A percentile compares a stretch with the other conserved stretches of the same genome.
These are phyloP conservation scores for Macropodus opercularis DNA, from an alignment of 2,797 vertebrate species.

Conservation along the genomic window DNA sequence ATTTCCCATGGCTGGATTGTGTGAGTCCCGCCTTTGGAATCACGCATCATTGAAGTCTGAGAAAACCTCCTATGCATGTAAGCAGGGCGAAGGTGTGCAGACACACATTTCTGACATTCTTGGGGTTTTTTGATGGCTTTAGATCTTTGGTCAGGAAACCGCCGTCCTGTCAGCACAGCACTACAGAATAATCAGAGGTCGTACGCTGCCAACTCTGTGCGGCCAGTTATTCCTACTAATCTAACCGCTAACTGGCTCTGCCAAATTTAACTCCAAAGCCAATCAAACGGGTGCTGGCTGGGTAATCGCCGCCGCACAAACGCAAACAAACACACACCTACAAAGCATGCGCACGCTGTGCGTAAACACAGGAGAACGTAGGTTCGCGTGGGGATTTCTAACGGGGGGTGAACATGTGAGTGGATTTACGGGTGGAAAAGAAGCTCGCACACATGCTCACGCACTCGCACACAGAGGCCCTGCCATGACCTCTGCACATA, in stretches of 20 bases:
- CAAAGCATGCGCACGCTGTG: neutral
- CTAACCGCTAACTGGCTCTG: conserved; percentile 25
- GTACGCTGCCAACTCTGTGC: neutral
- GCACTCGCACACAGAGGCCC: conserved; percentile 25
- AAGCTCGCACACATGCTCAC: conserved; percentile 21
- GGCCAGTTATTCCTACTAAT: conserved; percentile 31
- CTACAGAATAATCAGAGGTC: no score
- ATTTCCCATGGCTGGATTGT: neutral
- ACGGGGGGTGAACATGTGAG: conserved; percentile 37
- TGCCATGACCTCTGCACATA: conserved; percentile 52
- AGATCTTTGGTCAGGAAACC: neutral
- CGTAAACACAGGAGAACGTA: neutral
- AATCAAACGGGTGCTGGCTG: conserved; percentile 62
- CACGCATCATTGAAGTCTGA: no score
- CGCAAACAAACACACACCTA: no score
- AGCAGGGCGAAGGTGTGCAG: neutral
- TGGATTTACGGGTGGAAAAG: conserved; percentile 58
- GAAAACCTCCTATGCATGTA: no score
- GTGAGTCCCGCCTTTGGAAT: neutral
- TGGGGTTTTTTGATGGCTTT: neutral
- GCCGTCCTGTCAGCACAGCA: no score
- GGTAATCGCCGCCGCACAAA: conserved; percentile 56
- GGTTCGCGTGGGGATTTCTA: conserved; percentile 10
- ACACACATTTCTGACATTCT: neutral
- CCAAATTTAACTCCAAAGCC: conserved; percentile 74